These are phyloP conservation scores for Nibea albiflora DNA, from an alignment of 2,113 vertebrate species.

Conservation along the genomic window DNA sequence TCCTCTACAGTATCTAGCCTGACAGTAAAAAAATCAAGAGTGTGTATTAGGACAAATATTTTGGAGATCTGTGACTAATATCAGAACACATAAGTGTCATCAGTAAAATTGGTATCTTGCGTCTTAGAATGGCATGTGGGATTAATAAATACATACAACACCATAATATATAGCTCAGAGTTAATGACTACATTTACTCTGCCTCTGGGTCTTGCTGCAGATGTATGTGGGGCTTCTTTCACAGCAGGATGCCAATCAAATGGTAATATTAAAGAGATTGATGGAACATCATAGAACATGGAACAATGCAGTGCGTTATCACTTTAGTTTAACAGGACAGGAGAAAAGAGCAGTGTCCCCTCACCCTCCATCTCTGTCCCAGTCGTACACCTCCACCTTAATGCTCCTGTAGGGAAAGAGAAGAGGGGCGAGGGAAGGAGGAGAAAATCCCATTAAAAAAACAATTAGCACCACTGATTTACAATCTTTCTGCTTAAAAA, in stretches of 20 bases:
- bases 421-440: constrained; percentile 15
- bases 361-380: constrained; percentile 93
- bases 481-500: constrained; percentile 19
- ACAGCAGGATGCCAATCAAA: neutral
- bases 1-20: neutral
- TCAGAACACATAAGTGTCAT: neutral
- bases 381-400: constrained; percentile 95
- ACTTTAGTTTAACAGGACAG: neutral
- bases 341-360: constrained; percentile 12
- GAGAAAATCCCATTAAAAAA: constrained; percentile 53
- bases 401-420: constrained; percentile 86
- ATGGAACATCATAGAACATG: neutral
- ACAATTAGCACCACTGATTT: constrained; percentile 39
- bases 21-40: constrained; percentile 9
- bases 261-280: neutral
- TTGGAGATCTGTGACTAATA: constrained; percentile 14
- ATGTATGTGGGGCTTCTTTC: neutral
- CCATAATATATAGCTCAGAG: neutral
- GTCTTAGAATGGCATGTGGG: neutral
- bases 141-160: neutral
- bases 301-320: no score
- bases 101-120: neutral
- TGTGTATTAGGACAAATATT: neutral
- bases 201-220: neutral
- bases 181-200: neutral